Conservation (phyloP, 1,140 invertebrate genomes). For the Melipona quadrifasciata region DNA sequence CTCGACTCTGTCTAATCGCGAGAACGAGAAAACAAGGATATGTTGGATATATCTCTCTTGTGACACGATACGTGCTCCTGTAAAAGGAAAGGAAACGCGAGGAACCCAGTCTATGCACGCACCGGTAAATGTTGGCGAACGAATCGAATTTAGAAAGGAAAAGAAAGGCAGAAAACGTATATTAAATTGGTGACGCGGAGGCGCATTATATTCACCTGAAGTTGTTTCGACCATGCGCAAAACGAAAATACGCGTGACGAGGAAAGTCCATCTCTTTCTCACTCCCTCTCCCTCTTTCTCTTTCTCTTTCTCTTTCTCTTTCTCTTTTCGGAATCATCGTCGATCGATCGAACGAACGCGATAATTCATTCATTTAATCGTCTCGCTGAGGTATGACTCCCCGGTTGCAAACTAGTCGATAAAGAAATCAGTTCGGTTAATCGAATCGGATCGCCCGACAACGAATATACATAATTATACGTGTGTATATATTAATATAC, state of each 20-base stretch:
- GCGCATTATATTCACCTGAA: constrained; percentile 3
- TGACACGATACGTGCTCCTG: constrained; percentile 54
- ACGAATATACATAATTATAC: constrained; percentile 50
- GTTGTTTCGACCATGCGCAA: not conserved
- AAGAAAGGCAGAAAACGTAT: not conserved
- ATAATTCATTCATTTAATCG: not conserved
- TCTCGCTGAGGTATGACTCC: not conserved
- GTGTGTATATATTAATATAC: constrained; percentile 57
- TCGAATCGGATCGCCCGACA: constrained; percentile 47
- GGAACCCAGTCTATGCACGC: constrained; percentile 38
- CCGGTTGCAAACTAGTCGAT: not conserved
- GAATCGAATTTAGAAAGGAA: constrained; percentile 13
- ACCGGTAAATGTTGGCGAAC: constrained; percentile 33
- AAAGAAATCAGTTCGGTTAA: constrained; percentile 50
- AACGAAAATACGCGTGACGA: constrained; percentile 1
- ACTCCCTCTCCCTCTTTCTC: no score
- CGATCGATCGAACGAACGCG: constrained; percentile 10
- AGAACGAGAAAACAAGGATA: constrained; percentile 55
- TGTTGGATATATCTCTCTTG: constrained; percentile 55
- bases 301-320: no score
- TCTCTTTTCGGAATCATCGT: not conserved
- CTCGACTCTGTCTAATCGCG: constrained; percentile 13
- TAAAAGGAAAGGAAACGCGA: not conserved
- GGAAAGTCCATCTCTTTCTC: not conserved
- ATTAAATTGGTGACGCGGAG: constrained; percentile 23